Evolutionary conservation across 2,113 vertebrate species (phyloP), one percentile per base, ranked within the genome.

Genomic region (Erythrolamprus reginae): DNA sequence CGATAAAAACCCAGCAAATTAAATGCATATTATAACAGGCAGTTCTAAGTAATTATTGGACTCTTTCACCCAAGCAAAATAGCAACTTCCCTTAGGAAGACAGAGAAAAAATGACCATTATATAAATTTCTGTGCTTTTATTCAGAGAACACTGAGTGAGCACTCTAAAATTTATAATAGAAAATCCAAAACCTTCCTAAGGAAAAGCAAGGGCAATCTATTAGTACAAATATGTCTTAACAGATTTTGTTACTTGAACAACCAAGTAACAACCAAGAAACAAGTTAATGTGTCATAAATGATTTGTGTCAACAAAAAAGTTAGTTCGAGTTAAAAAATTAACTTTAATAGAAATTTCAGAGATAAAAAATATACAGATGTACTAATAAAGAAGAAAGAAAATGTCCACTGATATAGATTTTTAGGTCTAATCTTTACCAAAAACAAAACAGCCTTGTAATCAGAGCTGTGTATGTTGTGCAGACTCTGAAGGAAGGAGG

Each of bases 341-440:
- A 92, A 91, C 50, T 93, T 58, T 88, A 89, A 10, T 83, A 85
- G 6, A 92, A 38, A 52, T 92, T 61, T 82, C 4, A 83, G 33
- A 45, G 38, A 38, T 47, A 13, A 83, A 83, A 6, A 42, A 89
- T 15, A 77, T 10, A 7, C 38, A 19, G 38, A 52, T 82, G 15
- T 19, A 45, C n/a, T 82, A 51, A 89, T 53, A 3, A 77, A 45
- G 88, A 89, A 33, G n/a, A 33, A 23, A 77, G 38, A 89, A 85
- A 48, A 61, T 84, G 24, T 84, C 82, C 53, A 84, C 23, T 26
- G n/a, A 50, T 21, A 0, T 82, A n/a, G n/a, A n/a, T n/a, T n/a
- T n/a, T n/a, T n/a, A n/a, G n/a, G n/a, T n/a, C n/a, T n/a, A 51
- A 50, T 10, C 26, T 33, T 10, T 28, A 33, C 15, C 28, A n/a